These are phyloP conservation scores for Aurelia sp. DNA, from an alignment of 30 jellyfish, hydroid and myxozoan species.

Conservation along the genomic window DNA sequence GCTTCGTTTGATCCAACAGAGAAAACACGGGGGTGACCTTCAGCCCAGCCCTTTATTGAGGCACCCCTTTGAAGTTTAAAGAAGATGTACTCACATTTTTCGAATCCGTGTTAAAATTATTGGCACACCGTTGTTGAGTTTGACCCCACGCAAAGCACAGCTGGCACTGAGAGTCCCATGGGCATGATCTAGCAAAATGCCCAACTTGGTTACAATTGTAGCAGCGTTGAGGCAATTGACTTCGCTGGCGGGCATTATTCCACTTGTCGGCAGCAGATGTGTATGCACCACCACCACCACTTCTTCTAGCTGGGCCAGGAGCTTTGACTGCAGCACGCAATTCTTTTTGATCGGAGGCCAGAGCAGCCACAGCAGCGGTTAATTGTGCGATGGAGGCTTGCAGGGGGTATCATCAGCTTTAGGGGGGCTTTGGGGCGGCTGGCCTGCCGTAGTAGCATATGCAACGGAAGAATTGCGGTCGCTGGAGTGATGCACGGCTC, in stretches of 20 bases:
- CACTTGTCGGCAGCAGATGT: not conserved
- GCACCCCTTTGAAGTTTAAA: no score
- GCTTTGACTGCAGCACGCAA: not conserved
- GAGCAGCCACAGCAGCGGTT: slow-evolving; percentile 20
- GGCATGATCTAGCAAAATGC: slow-evolving; percentile 28
- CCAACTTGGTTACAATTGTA: slow-evolving; percentile 34
- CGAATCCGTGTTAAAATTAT: no score
- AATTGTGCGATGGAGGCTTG: slow-evolving; percentile 6
- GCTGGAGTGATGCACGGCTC: no score
- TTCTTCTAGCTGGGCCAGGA: not conserved
- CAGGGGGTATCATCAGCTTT: not conserved
- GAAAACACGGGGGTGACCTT: no score
- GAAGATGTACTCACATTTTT: no score
- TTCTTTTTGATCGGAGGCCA: no score
- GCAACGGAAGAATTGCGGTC: no score
- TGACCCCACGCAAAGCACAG: slow-evolving; percentile 44
- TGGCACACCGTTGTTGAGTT: not conserved
- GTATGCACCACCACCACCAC: slow-evolving; percentile 21
- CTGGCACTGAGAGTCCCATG: slow-evolving; percentile 35
- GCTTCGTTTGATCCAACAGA: no score
- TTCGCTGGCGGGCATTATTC: slow-evolving; percentile 5
- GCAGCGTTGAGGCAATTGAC: slow-evolving; percentile 1
- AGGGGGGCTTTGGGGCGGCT: no score
- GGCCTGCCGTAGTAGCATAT: no score
- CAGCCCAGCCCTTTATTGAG: no score